Base-by-base conservation (phyloP, 1,140 invertebrate species). In the Caenorhabditis tropicalis region DNA sequence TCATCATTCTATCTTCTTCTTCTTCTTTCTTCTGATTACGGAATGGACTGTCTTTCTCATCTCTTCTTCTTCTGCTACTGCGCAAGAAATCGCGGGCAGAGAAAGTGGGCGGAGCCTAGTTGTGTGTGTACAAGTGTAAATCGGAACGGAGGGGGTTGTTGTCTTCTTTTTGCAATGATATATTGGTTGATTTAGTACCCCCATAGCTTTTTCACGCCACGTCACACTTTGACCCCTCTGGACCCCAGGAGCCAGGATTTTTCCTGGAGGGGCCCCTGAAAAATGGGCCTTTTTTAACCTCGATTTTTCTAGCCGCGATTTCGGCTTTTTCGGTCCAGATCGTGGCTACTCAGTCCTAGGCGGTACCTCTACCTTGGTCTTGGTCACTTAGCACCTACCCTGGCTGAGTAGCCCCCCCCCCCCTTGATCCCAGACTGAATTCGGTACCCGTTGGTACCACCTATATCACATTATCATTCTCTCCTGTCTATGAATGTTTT, bases 121-220 rank as follows among this genome's bases (percentile, higher is more conserved):
- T 46, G 36, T 46, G 9, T 74, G 36, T 43, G 65, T 74, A 74
- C 65, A 74, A 65, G 58, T 65, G 58, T 65, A 65, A 65, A 21
- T 74, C 65, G 65, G 65, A 74, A 74, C 65, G 65, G 15, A 43
- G 33, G 33, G 21, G n/a, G 36, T 43, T 43, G 65, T 74, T 46
- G 16, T 74, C 36, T 74, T 43, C 10, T 9, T 74, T 74, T 74
- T 74, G 12, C n/a, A 43, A 27, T 74, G 65, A 74, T 74, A 74
- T 74, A 74, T 74, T 74, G 36, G 3, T 74, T 74, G 65, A 74
- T 74, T 74, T 74, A 74, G 33, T 56, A 56, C 53, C 24, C 53
- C 29, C 7, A 10, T 9, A 4, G 21, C 10, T 27, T n/a, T 27
- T 27, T 51, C n/a, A 19, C 53, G 29, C 53, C 27, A 58, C 58